Conservation (phyloP, 2,113 vertebrate genomes). For the Numenius arquata region DNA sequence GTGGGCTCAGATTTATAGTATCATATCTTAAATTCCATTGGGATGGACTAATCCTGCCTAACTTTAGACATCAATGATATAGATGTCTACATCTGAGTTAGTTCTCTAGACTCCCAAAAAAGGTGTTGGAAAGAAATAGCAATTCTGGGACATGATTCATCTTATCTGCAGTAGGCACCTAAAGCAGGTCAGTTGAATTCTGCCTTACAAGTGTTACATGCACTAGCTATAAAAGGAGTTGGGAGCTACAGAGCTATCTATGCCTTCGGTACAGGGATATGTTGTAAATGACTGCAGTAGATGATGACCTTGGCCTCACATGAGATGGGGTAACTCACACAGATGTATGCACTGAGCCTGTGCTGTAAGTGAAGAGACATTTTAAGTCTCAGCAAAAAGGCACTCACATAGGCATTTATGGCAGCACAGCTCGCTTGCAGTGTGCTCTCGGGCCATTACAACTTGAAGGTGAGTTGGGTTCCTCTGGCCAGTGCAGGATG, state of each 20-base stretch:
- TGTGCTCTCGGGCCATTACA: neutral
- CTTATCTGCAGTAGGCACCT: neutral
- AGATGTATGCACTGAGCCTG: rapidly evolving
- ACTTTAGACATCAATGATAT: neutral
- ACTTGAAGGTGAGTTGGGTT: neutral
- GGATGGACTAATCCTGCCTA: neutral
- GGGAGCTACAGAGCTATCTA: neutral
- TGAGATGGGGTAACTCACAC: neutral
- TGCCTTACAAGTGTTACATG: neutral
- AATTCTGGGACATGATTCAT: neutral
- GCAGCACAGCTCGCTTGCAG: neutral
- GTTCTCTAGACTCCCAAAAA: neutral
- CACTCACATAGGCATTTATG: rapidly evolving
- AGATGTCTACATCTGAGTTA: neutral
- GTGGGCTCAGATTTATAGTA: neutral
- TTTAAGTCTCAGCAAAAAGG: neutral
- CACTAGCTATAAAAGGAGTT: neutral
- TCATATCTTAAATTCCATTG: neutral
- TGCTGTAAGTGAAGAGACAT: neutral
- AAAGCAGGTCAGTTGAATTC: neutral
- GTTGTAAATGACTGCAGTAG: neutral
- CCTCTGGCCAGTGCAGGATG: neutral
- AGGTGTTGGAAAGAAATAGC: neutral
- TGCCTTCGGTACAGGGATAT: rapidly evolving
- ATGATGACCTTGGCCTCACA: neutral